Conservation (phyloP, 1,140 invertebrate species). For the Brachionus manjavacas region DNA sequence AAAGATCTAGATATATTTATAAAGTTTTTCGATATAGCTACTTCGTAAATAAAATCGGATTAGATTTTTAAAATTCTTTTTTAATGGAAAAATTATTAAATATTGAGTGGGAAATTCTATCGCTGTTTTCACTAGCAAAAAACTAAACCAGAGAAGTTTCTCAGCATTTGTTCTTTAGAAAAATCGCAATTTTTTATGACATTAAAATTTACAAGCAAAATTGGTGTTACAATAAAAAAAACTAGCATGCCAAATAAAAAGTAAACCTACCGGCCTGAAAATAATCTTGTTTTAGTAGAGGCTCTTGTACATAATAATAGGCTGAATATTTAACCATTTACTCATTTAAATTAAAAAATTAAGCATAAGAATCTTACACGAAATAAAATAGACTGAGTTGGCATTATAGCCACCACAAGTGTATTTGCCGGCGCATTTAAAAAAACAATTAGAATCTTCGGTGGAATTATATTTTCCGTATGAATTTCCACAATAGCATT, state of each 20-base stretch:
- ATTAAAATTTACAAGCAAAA: neutral
- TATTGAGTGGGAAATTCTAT: no score
- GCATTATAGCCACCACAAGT: constrained; percentile 42
- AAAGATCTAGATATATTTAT: no score
- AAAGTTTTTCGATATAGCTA: no score
- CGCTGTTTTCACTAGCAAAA: no score
- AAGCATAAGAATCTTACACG: neutral
- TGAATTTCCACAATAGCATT: constrained; percentile 40
- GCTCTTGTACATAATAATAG: neutral
- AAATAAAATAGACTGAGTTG: constrained; percentile 36
- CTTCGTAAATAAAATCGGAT: no score
- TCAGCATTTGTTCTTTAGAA: neutral
- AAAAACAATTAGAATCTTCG: constrained; percentile 35
- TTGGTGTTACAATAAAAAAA: neutral
- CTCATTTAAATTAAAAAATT: neutral
- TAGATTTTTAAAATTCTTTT: no score
- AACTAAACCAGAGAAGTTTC: neutral
- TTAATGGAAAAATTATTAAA: no score
- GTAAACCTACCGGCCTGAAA: neutral
- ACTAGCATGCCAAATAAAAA: neutral
- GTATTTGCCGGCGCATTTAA: constrained; percentile 39
- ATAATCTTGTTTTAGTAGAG: neutral
- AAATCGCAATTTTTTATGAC: neutral
- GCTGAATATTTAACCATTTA: neutral
- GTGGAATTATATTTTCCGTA: constrained; percentile 22